Evolutionary conservation across 2,888 invertebrate genomes (phyloP).

Genomic region (Dasypolia templi): DNA sequence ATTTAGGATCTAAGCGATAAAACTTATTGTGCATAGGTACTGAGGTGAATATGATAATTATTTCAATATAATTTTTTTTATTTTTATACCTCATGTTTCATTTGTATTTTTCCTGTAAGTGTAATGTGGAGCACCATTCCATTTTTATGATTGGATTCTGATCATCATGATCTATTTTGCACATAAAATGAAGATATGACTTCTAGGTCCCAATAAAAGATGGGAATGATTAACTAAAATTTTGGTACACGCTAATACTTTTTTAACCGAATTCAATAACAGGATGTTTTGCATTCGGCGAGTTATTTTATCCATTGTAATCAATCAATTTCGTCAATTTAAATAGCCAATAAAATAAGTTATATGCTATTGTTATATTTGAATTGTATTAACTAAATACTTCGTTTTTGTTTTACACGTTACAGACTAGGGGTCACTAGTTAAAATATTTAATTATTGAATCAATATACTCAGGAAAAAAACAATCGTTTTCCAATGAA

Average conservation of each 20-base stretch:
- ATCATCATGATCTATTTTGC: background rate
- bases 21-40: constrained; percentile 49
- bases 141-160: constrained; percentile 3
- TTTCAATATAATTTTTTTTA: constrained; percentile 54
- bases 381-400: constrained; percentile 9
- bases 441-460: constrained; percentile 24
- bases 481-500: background rate
- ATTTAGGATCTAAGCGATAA: constrained; percentile 39
- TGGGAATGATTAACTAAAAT: background rate
- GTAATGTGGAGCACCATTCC: constrained; percentile 40
- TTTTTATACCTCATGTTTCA: constrained; percentile 57
- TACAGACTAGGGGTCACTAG: constrained; percentile 36
- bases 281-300: background rate
- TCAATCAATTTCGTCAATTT: constrained; percentile 23
- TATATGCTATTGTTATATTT: constrained; percentile 19
- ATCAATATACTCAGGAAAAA: constrained; percentile 16
- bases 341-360: constrained; percentile 18
- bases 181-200: constrained; percentile 2
- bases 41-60: constrained; percentile 43
- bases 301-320: constrained; percentile 2
- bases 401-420: constrained; percentile 7
- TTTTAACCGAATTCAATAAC: background rate
- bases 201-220: background rate
- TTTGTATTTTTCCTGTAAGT: constrained; percentile 38
- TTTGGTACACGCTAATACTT: background rate